Conservation (phyloP, 2,113 vertebrate species). For the Cryptomyrus ogoouensis region DNA sequence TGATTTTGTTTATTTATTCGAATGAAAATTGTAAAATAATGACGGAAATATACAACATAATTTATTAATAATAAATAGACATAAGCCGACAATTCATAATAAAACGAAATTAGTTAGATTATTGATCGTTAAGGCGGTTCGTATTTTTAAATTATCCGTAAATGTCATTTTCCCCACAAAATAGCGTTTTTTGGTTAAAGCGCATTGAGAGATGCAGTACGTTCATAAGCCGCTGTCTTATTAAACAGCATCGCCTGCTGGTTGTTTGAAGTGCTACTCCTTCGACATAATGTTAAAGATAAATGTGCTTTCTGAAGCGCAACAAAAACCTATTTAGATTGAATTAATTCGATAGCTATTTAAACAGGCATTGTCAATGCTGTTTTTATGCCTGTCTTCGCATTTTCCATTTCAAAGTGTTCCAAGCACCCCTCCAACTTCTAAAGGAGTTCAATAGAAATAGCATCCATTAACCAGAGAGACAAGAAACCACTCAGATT, state of each 20-base stretch:
- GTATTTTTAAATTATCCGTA: neutral
- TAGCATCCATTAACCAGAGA: neutral
- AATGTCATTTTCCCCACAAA: neutral
- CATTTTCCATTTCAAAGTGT: neutral
- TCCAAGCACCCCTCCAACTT: neutral
- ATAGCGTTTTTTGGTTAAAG: neutral
- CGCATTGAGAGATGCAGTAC: neutral
- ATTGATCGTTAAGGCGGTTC: neutral
- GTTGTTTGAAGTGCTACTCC: neutral
- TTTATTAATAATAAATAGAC: neutral
- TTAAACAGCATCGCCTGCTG: conserved; percentile 42
- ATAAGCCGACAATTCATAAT: neutral
- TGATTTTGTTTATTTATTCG: neutral
- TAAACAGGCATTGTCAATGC: neutral
- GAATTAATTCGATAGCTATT: neutral
- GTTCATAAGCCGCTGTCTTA: conserved; percentile 8
- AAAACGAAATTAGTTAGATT: neutral
- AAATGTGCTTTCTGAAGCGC: neutral
- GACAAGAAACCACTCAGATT: neutral
- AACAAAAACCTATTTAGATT: neutral
- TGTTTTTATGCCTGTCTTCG: neutral
- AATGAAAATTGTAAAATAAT: neutral
- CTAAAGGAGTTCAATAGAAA: neutral
- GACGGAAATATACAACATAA: neutral
- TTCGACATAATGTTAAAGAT: neutral